Percentiles rank a stretch among this genome's conserved stretches.
These are phyloP conservation scores for Rhyacichthys aspro DNA, from an alignment of 2,797 vertebrate species.

Conservation along the genomic window DNA sequence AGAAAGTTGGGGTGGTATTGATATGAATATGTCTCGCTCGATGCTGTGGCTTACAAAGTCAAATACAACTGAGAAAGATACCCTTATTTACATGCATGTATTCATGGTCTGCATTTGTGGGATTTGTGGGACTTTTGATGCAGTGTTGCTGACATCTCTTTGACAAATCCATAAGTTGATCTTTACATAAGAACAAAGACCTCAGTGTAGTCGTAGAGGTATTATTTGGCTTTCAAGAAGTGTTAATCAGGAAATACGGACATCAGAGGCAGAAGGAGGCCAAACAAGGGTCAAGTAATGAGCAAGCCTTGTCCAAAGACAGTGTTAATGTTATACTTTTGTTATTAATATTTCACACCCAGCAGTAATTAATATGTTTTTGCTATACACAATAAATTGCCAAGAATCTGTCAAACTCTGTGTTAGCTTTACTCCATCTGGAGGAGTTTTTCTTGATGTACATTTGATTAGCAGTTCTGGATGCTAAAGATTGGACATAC, in stretches of 20 bases:
- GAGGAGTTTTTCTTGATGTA: neutral
- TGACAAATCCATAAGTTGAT: neutral
- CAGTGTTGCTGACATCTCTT: neutral
- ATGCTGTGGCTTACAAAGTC: neutral
- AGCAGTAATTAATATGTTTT: neutral
- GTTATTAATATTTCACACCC: neutral
- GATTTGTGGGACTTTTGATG: neutral
- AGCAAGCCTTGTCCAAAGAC: neutral
- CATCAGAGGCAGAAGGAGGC: neutral
- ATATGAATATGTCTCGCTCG: neutral
- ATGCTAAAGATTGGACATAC: neutral
- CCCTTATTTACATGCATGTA: neutral
- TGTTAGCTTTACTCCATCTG: too few relatives aligned
- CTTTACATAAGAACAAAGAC: neutral
- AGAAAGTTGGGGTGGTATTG: neutral
- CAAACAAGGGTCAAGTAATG: neutral
- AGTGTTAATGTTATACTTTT: neutral
- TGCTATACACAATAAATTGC: neutral
- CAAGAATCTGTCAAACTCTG: conserved; percentile 8
- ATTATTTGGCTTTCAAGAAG: neutral
- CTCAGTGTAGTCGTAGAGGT: neutral
- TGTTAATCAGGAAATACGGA: too few relatives aligned
- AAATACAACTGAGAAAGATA: conserved; percentile 1
- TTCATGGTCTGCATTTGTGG: conserved; percentile 1
- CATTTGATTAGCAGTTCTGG: conserved; percentile 19